Conservation (phyloP, 2,113 vertebrate genomes). For the Heterochromis multidens region DNA sequence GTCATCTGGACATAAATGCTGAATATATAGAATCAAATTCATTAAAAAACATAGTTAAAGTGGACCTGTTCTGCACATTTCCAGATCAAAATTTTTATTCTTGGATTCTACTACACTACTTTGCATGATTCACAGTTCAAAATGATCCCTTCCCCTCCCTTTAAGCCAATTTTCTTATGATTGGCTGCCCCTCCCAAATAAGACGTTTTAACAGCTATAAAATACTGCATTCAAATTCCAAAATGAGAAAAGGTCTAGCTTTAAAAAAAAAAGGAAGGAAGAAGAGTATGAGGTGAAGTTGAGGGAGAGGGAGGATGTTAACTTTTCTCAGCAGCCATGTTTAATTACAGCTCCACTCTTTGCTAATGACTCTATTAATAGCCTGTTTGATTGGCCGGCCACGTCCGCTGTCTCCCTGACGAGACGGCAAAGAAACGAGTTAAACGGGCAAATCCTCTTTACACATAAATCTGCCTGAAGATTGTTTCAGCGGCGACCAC, state of each 20-base stretch:
- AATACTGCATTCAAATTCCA: neutral
- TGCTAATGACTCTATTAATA: constrained; percentile 48
- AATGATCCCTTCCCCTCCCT: neutral
- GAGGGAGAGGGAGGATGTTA: neutral
- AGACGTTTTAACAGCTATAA: neutral
- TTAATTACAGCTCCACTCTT: constrained; percentile 41
- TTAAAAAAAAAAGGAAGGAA: neutral
- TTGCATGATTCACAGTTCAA: neutral
- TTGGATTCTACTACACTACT: neutral
- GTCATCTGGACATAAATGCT: neutral
- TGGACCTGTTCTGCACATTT: neutral
- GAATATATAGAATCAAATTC: neutral
- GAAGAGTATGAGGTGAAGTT: neutral
- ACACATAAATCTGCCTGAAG: constrained; percentile 54
- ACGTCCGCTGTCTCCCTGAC: constrained; percentile 3
- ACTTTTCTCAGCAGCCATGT: constrained; percentile 12
- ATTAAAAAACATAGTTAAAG: neutral
- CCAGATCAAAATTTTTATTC: neutral
- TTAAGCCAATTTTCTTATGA: neutral
- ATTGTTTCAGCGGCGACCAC: constrained; percentile 14
- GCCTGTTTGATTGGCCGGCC: constrained; percentile 38
- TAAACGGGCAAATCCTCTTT: constrained; percentile 50
- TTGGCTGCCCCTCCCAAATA: neutral
- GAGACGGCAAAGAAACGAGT: constrained; percentile 30
- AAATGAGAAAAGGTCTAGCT: neutral